Conservation (phyloP, 2,888 invertebrate species). For the Synanthedon vespiformis region DNA sequence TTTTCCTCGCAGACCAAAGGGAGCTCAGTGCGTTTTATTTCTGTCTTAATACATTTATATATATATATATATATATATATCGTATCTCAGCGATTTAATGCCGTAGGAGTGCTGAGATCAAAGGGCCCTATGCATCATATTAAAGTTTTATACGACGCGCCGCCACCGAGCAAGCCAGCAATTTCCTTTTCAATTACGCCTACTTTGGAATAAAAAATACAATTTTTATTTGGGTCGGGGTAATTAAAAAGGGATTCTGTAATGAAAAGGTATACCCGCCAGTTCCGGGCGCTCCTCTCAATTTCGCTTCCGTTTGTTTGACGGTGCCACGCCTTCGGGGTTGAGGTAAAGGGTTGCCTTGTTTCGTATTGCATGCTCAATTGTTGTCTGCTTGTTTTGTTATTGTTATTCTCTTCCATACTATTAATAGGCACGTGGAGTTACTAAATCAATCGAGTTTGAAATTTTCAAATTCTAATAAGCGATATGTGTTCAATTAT, state of each 20-base stretch:
- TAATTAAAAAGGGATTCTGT: slow-evolving; percentile 70
- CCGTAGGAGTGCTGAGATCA: slow-evolving; percentile 61
- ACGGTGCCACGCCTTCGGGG: slow-evolving; percentile 55
- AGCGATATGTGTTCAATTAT: too few relatives aligned
- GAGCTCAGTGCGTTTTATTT: background rate
- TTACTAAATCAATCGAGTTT: too few relatives aligned
- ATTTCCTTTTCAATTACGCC: slow-evolving; percentile 70
- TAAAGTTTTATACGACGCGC: slow-evolving; percentile 62
- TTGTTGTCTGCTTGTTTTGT: slow-evolving; percentile 16
- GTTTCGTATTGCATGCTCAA: background rate
- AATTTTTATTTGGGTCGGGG: slow-evolving; percentile 66
- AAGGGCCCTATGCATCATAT: slow-evolving; percentile 66
- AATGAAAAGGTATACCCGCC: slow-evolving; percentile 67
- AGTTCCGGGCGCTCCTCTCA: slow-evolving; percentile 66
- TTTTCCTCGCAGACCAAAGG: background rate
- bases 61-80: slow-evolving; percentile 26
- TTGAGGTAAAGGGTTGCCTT: slow-evolving; percentile 47
- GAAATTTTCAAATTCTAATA: too few relatives aligned
- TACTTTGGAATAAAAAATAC: slow-evolving; percentile 67
- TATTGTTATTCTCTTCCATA: too few relatives aligned
- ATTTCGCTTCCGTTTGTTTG: slow-evolving; percentile 68
- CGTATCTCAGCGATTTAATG: slow-evolving; percentile 53
- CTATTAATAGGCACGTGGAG: too few relatives aligned
- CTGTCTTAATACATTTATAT: slow-evolving; percentile 7
- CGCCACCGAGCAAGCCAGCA: slow-evolving; percentile 48